Evolutionary conservation across 2,888 invertebrate species (phyloP).

Genomic region (Notodonta dromedarius): DNA sequence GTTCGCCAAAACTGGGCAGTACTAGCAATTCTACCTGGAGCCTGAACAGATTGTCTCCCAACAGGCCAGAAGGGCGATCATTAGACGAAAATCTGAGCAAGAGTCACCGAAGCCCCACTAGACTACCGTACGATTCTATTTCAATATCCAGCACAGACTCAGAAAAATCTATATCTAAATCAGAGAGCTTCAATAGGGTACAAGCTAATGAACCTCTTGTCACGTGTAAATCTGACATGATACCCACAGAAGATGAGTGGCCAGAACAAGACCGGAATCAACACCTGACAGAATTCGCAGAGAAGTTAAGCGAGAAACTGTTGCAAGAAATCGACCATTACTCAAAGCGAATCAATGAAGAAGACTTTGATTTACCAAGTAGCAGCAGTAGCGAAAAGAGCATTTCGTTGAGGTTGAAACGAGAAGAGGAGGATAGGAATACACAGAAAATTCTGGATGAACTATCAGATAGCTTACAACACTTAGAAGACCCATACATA

Average conservation of each 20-base stretch:
- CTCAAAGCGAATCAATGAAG: conserved; percentile 80
- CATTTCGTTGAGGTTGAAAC: conserved; percentile 78
- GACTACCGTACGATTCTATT: conserved; percentile 76
- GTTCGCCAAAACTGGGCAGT: conserved; percentile 79
- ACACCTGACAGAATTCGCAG: conserved; percentile 91
- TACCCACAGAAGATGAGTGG: conserved; percentile 83
- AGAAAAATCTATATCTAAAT: conserved; percentile 80
- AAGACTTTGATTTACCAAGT: conserved; percentile 79
- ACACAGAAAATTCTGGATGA: conserved; percentile 79
- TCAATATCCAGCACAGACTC: conserved; percentile 81
- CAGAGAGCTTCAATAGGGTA: conserved; percentile 79
- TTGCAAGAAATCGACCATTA: conserved; percentile 90
- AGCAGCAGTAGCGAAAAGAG: conserved; percentile 81
- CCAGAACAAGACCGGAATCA: conserved; percentile 86
- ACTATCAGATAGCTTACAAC: conserved; percentile 79
- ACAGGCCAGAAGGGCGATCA: conserved; percentile 77
- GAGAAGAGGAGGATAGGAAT: conserved; percentile 77
- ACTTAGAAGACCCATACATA: conserved; percentile 85
- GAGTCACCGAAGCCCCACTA: conserved; percentile 77
- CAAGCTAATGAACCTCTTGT: conserved; percentile 80
- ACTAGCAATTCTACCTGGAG: conserved; percentile 82
- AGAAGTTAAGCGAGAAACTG: conserved; percentile 91
- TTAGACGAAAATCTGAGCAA: conserved; percentile 76
- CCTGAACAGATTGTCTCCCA: conserved; percentile 76
- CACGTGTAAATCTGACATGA: conserved; percentile 80